Evolutionary conservation across 2,797 vertebrate genomes (phyloP).

Genomic region (Carapus acus): DNA sequence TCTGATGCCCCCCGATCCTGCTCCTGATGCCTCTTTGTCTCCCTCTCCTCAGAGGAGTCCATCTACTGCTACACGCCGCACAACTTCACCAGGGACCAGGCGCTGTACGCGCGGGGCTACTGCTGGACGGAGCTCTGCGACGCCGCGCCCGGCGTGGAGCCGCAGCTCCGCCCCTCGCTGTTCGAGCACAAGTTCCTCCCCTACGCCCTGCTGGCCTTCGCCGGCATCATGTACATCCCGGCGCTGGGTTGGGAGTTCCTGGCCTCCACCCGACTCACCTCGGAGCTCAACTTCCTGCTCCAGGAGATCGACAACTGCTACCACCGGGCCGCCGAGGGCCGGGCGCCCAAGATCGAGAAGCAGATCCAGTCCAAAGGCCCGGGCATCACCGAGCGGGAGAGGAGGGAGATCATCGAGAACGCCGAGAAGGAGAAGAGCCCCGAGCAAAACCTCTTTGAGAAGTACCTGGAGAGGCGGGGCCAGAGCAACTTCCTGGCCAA

Average conservation of each 20-base stretch:
- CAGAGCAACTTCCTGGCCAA: conserved; percentile 97
- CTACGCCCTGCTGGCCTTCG: conserved; percentile 95
- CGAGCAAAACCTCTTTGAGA: conserved; percentile 98
- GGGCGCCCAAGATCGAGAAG: conserved; percentile 99
- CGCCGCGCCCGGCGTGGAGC: conserved; percentile 84
- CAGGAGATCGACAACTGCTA: conserved; percentile 99
- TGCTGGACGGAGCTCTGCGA: conserved; percentile 99
- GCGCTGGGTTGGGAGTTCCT: conserved; percentile 97
- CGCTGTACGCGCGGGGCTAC: conserved; percentile 97
- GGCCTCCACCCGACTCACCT: conserved; percentile 95
- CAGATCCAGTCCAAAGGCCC: conserved; percentile 99
- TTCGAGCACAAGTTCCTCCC: conserved; percentile 99
- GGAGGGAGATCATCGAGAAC: conserved; percentile 96
- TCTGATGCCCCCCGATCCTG: too few species aligned
- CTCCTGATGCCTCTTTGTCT: too few species aligned
- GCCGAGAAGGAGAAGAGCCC: conserved; percentile 99
- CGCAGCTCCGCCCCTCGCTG: conserved; percentile 87
- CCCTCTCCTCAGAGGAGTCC: conserved; percentile 86
- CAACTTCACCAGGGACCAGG: conserved; percentile 99
- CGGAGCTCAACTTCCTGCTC: conserved; percentile 98
- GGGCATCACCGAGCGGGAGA: conserved; percentile 90
- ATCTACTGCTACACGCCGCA: conserved; percentile 99
- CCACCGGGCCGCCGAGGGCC: conserved; percentile 93
- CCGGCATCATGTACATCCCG: conserved; percentile 98
- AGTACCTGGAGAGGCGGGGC: conserved; percentile 93